Evolutionary conservation across 2,797 vertebrate species (phyloP).

Genomic region (Triplophysa yarkandensis): DNA sequence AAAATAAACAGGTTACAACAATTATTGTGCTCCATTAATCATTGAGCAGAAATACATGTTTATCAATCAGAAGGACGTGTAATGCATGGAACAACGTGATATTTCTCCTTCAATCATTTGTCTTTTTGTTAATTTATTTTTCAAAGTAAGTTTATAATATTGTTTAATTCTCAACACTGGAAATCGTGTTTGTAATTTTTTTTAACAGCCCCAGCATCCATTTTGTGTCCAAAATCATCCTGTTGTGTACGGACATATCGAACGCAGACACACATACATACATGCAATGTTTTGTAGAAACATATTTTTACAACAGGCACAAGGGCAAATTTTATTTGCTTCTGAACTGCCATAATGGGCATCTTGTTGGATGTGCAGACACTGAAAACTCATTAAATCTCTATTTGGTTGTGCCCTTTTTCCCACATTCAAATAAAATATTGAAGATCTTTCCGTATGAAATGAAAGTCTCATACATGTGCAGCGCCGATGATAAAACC

Average conservation of each 20-base stretch:
- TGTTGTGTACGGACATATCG: neutral
- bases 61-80: too few species aligned
- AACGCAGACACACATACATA: conserved; percentile 44
- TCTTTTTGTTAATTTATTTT: too few species aligned
- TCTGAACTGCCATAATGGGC: neutral
- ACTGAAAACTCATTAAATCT: conserved; percentile 27
- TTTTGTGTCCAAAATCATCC: neutral
- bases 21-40: too few species aligned
- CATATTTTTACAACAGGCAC: neutral
- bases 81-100: too few species aligned
- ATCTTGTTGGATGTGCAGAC: conserved; percentile 15
- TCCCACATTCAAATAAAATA: conserved; percentile 1
- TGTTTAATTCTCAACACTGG: neutral
- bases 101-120: too few species aligned
- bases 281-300: neutral
- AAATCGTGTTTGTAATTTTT: too few species aligned
- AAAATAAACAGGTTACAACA: too few species aligned
- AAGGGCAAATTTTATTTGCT: neutral
- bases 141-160: too few species aligned
- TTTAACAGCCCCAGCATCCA: too few species aligned
- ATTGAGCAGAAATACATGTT: too few species aligned
- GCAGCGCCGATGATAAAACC: neutral
- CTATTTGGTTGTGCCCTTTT: conserved; percentile 23
- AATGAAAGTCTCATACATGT: conserved; percentile 15
- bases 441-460: neutral